These are phyloP conservation scores for Enteromius fasciolatus DNA, from an alignment of 2,797 vertebrate genomes.

Conservation along the genomic window DNA sequence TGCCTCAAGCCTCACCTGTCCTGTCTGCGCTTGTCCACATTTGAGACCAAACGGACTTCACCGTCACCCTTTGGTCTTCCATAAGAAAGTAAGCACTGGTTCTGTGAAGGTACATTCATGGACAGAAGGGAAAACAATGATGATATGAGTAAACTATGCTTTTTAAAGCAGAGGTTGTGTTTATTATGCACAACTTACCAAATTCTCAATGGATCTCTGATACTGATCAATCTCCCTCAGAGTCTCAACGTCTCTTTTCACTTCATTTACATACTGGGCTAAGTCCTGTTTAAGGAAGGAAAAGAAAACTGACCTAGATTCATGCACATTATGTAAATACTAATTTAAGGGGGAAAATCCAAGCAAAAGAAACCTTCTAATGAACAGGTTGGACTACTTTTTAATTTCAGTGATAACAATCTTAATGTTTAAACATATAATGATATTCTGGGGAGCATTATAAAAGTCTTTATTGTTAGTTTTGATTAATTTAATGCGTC, in stretches of 20 bases:
- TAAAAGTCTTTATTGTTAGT: too few species aligned
- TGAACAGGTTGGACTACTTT: too few species aligned
- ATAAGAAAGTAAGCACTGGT: slow-evolving; percentile 87
- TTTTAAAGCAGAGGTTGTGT: neutral
- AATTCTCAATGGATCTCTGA: slow-evolving; percentile 94
- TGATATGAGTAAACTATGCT: neutral
- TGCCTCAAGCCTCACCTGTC: slow-evolving; percentile 85
- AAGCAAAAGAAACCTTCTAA: too few species aligned
- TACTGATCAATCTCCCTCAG: slow-evolving; percentile 93
- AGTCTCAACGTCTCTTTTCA: slow-evolving; percentile 96
- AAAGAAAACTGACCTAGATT: neutral
- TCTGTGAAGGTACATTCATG: slow-evolving; percentile 71
- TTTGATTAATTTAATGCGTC: too few species aligned
- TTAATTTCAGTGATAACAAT: neutral
- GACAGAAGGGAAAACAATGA: neutral
- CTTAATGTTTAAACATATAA: too few species aligned
- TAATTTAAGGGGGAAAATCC: too few species aligned
- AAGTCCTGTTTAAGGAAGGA: slow-evolving; percentile 81
- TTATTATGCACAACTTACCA: slow-evolving; percentile 77
- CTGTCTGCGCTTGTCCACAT: slow-evolving; percentile 91
- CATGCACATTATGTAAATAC: too few species aligned
- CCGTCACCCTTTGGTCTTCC: slow-evolving; percentile 95
- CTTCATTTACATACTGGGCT: slow-evolving; percentile 97
- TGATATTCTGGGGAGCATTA: too few species aligned
- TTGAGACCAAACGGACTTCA: slow-evolving; percentile 87